These are phyloP conservation scores for Parochlus steinenii DNA, from an alignment of 2,888 invertebrate species.

Conservation along the genomic window DNA sequence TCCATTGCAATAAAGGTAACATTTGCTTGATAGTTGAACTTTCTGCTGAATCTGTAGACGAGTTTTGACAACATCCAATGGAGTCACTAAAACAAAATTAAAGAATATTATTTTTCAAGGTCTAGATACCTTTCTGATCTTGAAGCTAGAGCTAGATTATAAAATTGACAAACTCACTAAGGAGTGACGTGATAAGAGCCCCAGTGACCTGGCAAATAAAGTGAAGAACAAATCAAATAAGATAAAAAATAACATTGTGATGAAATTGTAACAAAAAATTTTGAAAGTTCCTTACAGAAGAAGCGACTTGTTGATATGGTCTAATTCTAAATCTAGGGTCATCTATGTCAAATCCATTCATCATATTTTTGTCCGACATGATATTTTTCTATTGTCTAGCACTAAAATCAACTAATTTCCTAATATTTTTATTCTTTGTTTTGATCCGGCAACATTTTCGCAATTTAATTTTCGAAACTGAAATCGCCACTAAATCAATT, in stretches of 20 bases:
- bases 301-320: slow-evolving; percentile 28
- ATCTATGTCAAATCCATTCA: slow-evolving; percentile 26
- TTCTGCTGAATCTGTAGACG: slow-evolving; percentile 90
- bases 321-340: slow-evolving; percentile 54
- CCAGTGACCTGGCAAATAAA: too few relatives aligned
- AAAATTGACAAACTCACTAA: slow-evolving; percentile 41
- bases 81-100: slow-evolving; percentile 56
- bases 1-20: slow-evolving; percentile 94
- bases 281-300: too few relatives aligned
- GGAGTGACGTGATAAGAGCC: slow-evolving; percentile 72
- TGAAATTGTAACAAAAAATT: too few relatives aligned
- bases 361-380: too few relatives aligned
- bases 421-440: too few relatives aligned
- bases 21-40: slow-evolving; percentile 61
- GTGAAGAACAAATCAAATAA: too few relatives aligned
- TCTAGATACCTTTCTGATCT: slow-evolving; percentile 2
- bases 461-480: too few relatives aligned
- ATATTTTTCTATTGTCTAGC: too few relatives aligned
- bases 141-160: slow-evolving; percentile 11
- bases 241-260: too few relatives aligned
- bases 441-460: too few relatives aligned
- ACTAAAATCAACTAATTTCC: too few relatives aligned
- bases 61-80: slow-evolving; percentile 98
- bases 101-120: slow-evolving; percentile 8
- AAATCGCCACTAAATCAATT: too few relatives aligned